These are phyloP conservation scores for Zootoca vivipara DNA, from an alignment of 2,113 vertebrate genomes.

Conservation along the genomic window DNA sequence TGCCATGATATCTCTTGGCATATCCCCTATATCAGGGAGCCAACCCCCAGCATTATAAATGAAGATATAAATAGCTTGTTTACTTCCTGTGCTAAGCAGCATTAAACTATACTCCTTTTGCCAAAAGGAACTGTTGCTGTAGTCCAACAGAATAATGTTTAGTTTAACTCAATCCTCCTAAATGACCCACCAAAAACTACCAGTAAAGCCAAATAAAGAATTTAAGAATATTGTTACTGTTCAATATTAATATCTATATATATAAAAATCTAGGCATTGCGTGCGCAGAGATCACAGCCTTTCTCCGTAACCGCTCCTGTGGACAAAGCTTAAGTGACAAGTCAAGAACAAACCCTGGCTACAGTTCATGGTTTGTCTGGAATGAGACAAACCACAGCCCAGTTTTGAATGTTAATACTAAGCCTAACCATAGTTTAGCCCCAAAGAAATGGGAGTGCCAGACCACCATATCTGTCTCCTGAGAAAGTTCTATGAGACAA, in stretches of 20 bases:
- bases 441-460: no score
- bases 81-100: slow-evolving; percentile 3
- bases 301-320: no score
- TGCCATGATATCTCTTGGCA: neutral
- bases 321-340: no score
- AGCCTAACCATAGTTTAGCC: no score
- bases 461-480: no score
- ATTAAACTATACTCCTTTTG: slow-evolving; percentile 14
- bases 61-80: slow-evolving; percentile 30
- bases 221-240: neutral
- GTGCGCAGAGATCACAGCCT: no score
- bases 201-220: neutral
- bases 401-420: no score
- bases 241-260: neutral
- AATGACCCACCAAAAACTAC: neutral
- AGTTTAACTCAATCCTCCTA: neutral
- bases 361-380: no score
- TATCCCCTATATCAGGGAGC: neutral
- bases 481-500: no score
- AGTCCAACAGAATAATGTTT: neutral
- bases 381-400: no score
- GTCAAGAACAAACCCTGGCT: no score
- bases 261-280: no score
- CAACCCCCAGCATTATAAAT: slow-evolving; percentile 8
- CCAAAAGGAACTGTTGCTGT: slow-evolving; percentile 2